phyloP scores from a whole-genome alignment of 2,797 vertebrate species.

The Syndactyla subalaris region DNA sequence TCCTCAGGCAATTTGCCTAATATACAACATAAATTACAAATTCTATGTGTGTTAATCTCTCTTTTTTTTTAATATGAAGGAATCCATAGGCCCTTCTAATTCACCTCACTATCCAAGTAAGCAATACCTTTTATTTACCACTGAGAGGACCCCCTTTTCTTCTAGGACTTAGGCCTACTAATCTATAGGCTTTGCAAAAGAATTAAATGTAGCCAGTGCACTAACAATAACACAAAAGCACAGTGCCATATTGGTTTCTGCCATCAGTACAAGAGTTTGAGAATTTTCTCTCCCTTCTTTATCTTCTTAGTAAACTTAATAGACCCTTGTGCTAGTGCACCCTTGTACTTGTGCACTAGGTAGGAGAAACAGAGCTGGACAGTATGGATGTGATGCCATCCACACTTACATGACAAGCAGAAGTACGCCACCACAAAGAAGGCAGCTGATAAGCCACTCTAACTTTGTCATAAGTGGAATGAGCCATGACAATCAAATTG shows the following conservation, averaged over 20 bases:
- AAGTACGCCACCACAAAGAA: not conserved
- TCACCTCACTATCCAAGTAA: not conserved
- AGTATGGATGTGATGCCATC: accelerated
- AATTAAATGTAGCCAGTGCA: not conserved
- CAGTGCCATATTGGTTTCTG: not conserved
- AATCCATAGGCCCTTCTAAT: not conserved
- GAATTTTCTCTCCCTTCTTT: not conserved
- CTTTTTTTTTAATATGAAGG: not conserved
- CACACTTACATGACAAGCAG: not conserved
- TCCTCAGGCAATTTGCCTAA: not conserved
- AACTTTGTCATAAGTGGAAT: not conserved
- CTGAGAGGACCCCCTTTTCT: not conserved
- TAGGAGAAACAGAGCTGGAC: not conserved
- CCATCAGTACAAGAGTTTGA: not conserved
- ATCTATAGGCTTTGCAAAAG: not conserved
- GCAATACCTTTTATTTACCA: not conserved
- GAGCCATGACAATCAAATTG: not conserved
- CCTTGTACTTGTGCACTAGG: not conserved
- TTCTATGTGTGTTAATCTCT: not conserved
- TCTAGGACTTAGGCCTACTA: not conserved
- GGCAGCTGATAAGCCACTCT: not conserved
- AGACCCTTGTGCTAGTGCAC: not conserved
- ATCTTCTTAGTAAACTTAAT: not conserved
- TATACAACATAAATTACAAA: not conserved
- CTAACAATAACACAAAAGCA: not conserved